Evolutionary conservation across 2,888 invertebrate genomes (phyloP).

Genomic region (Hecatera dysodea): DNA sequence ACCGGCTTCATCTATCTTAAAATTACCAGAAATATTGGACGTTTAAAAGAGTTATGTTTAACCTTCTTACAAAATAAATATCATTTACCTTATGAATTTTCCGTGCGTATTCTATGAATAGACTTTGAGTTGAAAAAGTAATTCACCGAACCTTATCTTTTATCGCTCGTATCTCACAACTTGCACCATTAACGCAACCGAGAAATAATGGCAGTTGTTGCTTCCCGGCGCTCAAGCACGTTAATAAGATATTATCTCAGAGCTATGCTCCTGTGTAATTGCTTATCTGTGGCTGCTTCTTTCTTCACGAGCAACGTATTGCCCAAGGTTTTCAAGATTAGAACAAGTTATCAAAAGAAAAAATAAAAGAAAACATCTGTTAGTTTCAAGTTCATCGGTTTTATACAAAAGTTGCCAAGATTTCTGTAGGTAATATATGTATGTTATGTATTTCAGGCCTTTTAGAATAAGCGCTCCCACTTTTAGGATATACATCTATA

Average conservation of each 20-base stretch:
- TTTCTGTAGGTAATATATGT: no score
- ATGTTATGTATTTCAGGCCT: no score
- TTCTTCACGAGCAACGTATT: conserved; percentile 13
- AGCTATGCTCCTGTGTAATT: conserved; percentile 38
- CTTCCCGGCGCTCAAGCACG: conserved; percentile 38
- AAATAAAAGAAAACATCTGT: background rate
- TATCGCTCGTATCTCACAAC: background rate
- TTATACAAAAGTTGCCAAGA: no score
- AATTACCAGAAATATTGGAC: no score
- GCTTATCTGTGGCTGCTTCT: conserved; percentile 32
- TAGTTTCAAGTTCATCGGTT: background rate
- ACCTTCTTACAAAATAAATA: no score
- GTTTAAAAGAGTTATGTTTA: no score
- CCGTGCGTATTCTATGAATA: no score
- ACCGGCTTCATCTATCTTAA: no score
- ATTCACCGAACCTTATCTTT: background rate
- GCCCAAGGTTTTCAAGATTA: background rate
- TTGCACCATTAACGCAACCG: conserved; percentile 17
- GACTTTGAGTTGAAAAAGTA: background rate
- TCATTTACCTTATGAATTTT: no score
- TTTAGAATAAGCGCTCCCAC: no score
- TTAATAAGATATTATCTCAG: conserved; percentile 63
- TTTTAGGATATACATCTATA: no score
- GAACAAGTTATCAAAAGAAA: conserved; percentile 2
- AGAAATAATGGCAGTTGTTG: conserved; percentile 38